phyloP scores from a whole-genome alignment of 1,140 invertebrate species.

The Drosophila chauvacae region DNA sequence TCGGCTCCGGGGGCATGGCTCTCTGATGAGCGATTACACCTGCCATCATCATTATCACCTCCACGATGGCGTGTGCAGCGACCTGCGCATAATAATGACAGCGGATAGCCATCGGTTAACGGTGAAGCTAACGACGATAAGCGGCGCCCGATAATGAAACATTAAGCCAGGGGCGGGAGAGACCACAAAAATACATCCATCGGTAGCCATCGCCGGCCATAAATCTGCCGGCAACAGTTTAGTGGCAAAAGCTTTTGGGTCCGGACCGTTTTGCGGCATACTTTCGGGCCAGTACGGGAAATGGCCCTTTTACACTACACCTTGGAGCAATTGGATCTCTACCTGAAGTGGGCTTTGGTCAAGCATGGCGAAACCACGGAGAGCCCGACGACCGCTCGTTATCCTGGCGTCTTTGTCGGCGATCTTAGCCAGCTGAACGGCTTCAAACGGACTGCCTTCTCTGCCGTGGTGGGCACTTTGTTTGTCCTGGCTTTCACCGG shows the following conservation, averaged over 20 bases:
- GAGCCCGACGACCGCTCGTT: neutral
- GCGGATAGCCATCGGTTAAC: conserved; percentile 58
- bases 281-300: conserved; percentile 32
- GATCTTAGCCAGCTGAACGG: conserved; percentile 48
- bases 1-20: neutral
- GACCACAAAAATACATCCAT: neutral
- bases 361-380: conserved; percentile 21
- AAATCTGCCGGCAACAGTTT: conserved; percentile 42
- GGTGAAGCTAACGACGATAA: conserved; percentile 41
- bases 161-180: conserved; percentile 6
- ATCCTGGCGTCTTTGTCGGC: conserved; percentile 39
- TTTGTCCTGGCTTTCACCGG: conserved; percentile 58
- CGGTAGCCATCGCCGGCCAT: conserved; percentile 15
- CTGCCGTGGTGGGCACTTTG: conserved; percentile 31
- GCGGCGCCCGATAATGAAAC: conserved; percentile 34
- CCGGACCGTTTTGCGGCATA: conserved; percentile 40
- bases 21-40: conserved; percentile 18
- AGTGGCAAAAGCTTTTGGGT: conserved; percentile 14
- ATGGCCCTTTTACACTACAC: conserved; percentile 52
- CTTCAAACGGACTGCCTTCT: conserved; percentile 35
- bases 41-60: conserved; percentile 9
- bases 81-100: conserved; percentile 46
- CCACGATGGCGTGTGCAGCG: conserved; percentile 36
- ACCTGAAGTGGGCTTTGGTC: conserved; percentile 26
- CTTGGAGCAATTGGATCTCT: conserved; percentile 30